Conservation (phyloP, 2,888 invertebrate species). For the Ophraella communa region DNA sequence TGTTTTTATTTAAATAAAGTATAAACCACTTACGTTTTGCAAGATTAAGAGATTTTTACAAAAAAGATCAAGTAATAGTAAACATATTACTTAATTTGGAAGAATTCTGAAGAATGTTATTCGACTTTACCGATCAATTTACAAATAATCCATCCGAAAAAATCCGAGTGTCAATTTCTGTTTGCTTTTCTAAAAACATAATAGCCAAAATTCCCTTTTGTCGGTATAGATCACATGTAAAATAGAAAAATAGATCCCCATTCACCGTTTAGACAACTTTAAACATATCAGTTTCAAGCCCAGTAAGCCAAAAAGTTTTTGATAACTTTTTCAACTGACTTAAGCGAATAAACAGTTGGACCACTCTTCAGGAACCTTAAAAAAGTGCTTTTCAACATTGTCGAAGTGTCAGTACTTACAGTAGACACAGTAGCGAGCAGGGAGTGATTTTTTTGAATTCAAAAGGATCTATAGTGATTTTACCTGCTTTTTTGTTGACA, state of each 20-base stretch:
- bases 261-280: slow-evolving; percentile 55
- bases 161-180: slow-evolving; percentile 52
- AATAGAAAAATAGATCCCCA: slow-evolving; percentile 50
- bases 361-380: slow-evolving; percentile 47
- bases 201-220: slow-evolving; percentile 49
- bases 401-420: slow-evolving; percentile 60
- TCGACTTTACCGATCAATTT: slow-evolving; percentile 24
- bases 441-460: slow-evolving; percentile 47
- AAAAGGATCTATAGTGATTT: slow-evolving; percentile 54
- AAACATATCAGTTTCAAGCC: slow-evolving; percentile 57
- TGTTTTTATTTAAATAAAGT: background rate
- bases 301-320: slow-evolving; percentile 35
- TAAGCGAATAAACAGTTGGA: slow-evolving; percentile 34
- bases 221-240: slow-evolving; percentile 50
- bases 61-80: background rate
- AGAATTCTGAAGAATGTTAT: background rate
- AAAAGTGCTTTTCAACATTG: slow-evolving; percentile 57
- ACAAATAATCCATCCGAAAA: slow-evolving; percentile 20
- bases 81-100: background rate
- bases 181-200: slow-evolving; percentile 47
- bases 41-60: background rate
- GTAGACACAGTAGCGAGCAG: slow-evolving; percentile 55
- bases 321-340: background rate
- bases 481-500: slow-evolving; percentile 55
- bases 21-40: background rate